These are phyloP conservation scores for Brachyptera putata DNA, from an alignment of 2,888 invertebrate genomes.

Conservation along the genomic window DNA sequence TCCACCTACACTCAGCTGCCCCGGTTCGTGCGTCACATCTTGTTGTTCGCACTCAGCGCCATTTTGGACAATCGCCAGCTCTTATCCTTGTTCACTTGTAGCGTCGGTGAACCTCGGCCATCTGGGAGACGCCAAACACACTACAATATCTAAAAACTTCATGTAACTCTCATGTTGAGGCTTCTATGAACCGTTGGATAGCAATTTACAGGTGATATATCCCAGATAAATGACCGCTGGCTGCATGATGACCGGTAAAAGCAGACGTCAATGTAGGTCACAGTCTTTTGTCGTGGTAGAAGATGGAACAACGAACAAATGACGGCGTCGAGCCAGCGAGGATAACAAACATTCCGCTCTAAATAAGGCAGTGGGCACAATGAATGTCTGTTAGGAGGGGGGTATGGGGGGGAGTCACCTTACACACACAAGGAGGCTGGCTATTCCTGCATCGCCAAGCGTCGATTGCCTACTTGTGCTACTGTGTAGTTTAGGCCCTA, in stretches of 20 bases:
- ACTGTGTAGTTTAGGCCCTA: background rate
- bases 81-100: constrained; percentile 1
- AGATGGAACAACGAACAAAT: background rate
- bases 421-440: constrained; percentile 22
- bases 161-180: no score
- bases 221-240: constrained; percentile 11
- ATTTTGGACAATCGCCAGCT: constrained; percentile 1
- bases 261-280: constrained; percentile 13
- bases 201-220: background rate
- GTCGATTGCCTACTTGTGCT: background rate
- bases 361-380: constrained; percentile 32
- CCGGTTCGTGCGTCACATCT: constrained; percentile 16
- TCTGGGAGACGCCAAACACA: background rate
- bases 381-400: constrained; percentile 20
- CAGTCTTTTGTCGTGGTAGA: background rate
- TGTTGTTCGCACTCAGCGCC: constrained; percentile 17
- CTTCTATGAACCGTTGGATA: no score
- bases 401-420: constrained; percentile 22
- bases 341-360: constrained; percentile 32
- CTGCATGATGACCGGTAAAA: constrained; percentile 4
- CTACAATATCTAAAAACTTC: background rate
- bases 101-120: background rate
- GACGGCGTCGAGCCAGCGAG: constrained; percentile 5
- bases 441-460: constrained; percentile 20
- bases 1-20: constrained; percentile 18